Evolutionary conservation across 2,797 vertebrate species (phyloP).

Genomic region (Pseudochirops corinnae): DNA sequence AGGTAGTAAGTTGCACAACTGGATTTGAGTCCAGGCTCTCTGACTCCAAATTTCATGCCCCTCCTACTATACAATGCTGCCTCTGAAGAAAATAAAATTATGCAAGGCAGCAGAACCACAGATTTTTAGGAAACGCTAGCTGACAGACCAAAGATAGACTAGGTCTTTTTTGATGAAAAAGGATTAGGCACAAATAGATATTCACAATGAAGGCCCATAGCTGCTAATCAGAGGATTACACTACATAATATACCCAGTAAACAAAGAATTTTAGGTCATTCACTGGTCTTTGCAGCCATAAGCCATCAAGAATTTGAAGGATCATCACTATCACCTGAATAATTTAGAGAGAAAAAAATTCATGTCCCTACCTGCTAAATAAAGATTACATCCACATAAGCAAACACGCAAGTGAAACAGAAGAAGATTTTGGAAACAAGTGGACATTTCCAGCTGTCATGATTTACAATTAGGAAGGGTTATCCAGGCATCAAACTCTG

Average conservation of each 20-base stretch:
- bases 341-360: not conserved
- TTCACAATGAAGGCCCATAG: not conserved
- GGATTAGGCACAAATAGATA: constrained; percentile 58
- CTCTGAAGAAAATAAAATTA: not conserved
- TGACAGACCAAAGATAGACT: not conserved
- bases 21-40: not conserved
- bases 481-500: not conserved
- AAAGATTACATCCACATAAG: not conserved
- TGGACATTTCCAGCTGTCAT: not conserved
- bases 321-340: not conserved
- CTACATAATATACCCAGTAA: constrained; percentile 6
- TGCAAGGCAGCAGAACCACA: not conserved
- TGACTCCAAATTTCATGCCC: not conserved
- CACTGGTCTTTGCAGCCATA: not conserved
- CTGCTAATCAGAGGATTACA: constrained; percentile 57
- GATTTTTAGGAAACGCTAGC: too few species aligned
- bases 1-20: not conserved
- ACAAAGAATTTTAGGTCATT: constrained; percentile 45
- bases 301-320: not conserved
- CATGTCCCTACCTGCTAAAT: not conserved
- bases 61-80: not conserved
- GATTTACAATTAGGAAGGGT: not conserved
- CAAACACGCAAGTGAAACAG: not conserved
- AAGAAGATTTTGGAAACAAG: not conserved
- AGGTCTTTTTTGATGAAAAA: not conserved